Evolutionary conservation across 2,888 invertebrate genomes (phyloP), one percentile per base, ranked within the genome.

Genomic region (Pollenia labialis): DNA sequence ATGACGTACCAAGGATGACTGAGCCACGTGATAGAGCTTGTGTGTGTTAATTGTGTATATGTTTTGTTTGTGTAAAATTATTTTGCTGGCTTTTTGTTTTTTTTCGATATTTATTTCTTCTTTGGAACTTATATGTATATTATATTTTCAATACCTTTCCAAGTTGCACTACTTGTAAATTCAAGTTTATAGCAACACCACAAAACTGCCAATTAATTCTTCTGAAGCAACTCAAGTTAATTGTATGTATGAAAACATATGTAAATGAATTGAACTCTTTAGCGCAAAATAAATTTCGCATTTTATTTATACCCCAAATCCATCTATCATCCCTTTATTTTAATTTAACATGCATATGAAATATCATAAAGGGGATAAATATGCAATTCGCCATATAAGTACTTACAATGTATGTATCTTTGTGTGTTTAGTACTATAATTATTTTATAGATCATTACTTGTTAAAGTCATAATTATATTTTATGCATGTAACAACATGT

Each of bases 381-480:
- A 2, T 3, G 56, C 12, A n/a, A 23, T 18, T 12, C n/a, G 16
- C 11, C n/a, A 52, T 44, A 66, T 32, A 66, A 56, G 32, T 32
- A 32, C 32, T 6, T 32, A 32, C 32, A 32, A 32, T 14, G 58
- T 40, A 58, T 40, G 14, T 40, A 6, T 58, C 12, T 32, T 12
- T 58, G 4, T 32, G 7, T n/a, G 14, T 48, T 42, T 3, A 18
- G 52, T 40, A 18, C 32, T 32, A 56, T 77, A 56, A 77, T 76
- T 64, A 71, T 77, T 83, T 83, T 83, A 83, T 56, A 77, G 83
- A 77, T 77, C 76, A 83, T 83, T 83, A 71, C 62, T 48, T 54
- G 64, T 48, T 44, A 56, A 77, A 77, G 77, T 77, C 72, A 84
- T 84, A 84, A 84, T 84, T 84, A 84, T 77, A 72, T 77, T 84